Evolutionary conservation across 1,140 invertebrate genomes (phyloP).

Genomic region (Cherax quadricarinatus): DNA sequence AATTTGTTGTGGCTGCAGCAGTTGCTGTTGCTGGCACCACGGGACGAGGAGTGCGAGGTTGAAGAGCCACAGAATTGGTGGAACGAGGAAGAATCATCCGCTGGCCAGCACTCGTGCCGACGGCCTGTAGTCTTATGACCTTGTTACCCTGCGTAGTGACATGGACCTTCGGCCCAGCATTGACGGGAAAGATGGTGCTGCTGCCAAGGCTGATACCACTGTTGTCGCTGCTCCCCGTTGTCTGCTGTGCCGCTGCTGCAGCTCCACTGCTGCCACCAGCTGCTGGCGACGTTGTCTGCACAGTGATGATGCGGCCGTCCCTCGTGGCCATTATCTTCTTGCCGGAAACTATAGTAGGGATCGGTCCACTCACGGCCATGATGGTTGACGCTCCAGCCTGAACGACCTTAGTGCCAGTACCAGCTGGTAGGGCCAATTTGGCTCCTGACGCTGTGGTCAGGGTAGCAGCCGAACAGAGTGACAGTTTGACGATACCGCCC

Average conservation of each 20-base stretch:
- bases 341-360: slow-evolving; percentile 59
- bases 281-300: slow-evolving; percentile 50
- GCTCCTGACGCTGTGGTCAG: slow-evolving; percentile 40
- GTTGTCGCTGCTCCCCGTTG: background rate
- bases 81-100: slow-evolving; percentile 59
- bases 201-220: slow-evolving; percentile 54
- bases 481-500: slow-evolving; percentile 59
- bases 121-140: slow-evolving; percentile 67
- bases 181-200: slow-evolving; percentile 67
- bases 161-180: slow-evolving; percentile 67
- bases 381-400: slow-evolving; percentile 59
- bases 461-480: slow-evolving; percentile 47
- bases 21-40: slow-evolving; percentile 52
- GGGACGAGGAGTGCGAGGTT: slow-evolving; percentile 50
- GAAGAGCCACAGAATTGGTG: slow-evolving; percentile 32
- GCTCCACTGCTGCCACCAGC: background rate
- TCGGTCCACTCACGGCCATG: slow-evolving; percentile 57
- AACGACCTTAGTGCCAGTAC: slow-evolving; percentile 40
- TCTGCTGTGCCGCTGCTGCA: background rate
- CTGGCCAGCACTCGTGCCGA: slow-evolving; percentile 38
- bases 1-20: slow-evolving; percentile 6
- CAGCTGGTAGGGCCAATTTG: slow-evolving; percentile 33
- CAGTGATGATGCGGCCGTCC: slow-evolving; percentile 71
- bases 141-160: slow-evolving; percentile 64
- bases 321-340: slow-evolving; percentile 71